phyloP scores from a whole-genome alignment of 1,140 invertebrate genomes.

The Steinernema feltiae region DNA sequence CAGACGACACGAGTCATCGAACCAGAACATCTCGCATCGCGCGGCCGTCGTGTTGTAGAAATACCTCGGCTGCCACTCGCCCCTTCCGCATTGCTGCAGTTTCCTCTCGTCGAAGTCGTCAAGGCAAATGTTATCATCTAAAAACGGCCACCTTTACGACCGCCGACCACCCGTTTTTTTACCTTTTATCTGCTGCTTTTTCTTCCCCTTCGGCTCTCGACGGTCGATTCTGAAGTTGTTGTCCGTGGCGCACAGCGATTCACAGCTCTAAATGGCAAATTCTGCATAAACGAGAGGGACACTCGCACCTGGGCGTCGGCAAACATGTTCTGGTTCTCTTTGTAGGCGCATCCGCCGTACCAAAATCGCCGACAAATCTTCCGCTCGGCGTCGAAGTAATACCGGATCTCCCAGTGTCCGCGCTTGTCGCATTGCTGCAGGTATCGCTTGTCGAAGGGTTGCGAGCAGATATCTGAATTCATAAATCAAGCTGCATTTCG shows the following conservation, averaged over 20 bases:
- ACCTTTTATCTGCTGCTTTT: background rate
- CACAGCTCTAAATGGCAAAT: background rate
- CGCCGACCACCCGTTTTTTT: background rate
- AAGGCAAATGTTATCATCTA: background rate
- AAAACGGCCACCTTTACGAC: background rate
- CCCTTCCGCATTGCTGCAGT: background rate
- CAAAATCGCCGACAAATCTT: background rate
- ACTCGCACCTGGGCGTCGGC: background rate
- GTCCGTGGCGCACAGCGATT: background rate
- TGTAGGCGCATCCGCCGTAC: slow-evolving; percentile 2
- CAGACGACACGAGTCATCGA: background rate
- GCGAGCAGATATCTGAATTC: background rate
- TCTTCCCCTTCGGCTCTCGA: background rate
- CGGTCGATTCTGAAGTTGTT: background rate
- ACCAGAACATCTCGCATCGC: slow-evolving; percentile 9
- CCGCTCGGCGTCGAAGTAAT: background rate
- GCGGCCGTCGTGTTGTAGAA: background rate
- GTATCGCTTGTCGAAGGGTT: background rate
- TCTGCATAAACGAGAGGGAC: background rate
- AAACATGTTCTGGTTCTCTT: background rate
- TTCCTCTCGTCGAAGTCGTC: background rate
- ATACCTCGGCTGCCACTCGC: background rate
- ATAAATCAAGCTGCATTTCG: background rate
- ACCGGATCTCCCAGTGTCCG: slow-evolving; percentile 5
- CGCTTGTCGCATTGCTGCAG: background rate